phyloP scores from a whole-genome alignment of 2,888 invertebrate genomes.

The Chrysolina americana region DNA sequence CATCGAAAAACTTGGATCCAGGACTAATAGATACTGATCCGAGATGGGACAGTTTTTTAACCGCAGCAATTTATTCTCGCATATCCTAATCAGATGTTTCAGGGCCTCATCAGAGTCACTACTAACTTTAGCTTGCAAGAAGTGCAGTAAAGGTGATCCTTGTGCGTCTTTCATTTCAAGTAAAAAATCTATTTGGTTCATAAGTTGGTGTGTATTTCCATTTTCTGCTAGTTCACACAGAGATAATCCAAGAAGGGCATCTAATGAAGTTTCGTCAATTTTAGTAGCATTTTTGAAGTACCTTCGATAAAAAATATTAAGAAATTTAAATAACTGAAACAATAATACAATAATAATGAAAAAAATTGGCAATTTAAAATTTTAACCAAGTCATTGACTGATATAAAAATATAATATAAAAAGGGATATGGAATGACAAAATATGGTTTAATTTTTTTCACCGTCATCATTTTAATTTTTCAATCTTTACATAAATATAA shows the following conservation, averaged over 20 bases:
- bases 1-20: constrained; percentile 91
- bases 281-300: constrained; percentile 78
- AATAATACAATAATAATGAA: neutral
- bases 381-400: no score
- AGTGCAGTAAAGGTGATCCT: constrained; percentile 77
- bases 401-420: no score
- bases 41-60: constrained; percentile 79
- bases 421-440: no score
- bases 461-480: no score
- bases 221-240: constrained; percentile 85
- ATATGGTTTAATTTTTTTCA: no score
- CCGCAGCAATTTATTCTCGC: constrained; percentile 72
- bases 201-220: constrained; percentile 80
- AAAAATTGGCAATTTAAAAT: no score
- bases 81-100: constrained; percentile 76
- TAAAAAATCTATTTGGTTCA: constrained; percentile 89
- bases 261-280: constrained; percentile 86
- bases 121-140: constrained; percentile 79
- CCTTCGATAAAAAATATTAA: constrained; percentile 16
- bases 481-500: no score
- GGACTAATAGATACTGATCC: constrained; percentile 78
- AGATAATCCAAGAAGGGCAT: constrained; percentile 86
- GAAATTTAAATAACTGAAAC: neutral
- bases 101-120: constrained; percentile 73
- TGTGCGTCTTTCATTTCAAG: constrained; percentile 83